These are phyloP conservation scores for Hirtodrosophila confusa DNA, from an alignment of 2,888 invertebrate species.

Conservation along the genomic window DNA sequence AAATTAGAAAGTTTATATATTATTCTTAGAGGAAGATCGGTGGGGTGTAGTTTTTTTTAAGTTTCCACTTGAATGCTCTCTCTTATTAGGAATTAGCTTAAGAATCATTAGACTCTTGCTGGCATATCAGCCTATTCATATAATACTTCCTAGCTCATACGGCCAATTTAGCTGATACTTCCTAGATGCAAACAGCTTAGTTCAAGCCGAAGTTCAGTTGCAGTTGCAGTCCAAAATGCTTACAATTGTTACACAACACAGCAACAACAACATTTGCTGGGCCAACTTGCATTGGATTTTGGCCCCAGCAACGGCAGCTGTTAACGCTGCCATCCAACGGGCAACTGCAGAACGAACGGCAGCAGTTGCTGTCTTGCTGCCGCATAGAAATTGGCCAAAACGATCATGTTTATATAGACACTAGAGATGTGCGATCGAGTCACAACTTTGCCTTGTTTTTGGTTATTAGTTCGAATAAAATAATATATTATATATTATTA, in stretches of 20 bases:
- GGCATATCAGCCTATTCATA: too few species aligned
- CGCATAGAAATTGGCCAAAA: conserved; percentile 75
- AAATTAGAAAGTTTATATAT: too few species aligned
- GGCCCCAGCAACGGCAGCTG: conserved; percentile 53
- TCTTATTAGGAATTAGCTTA: too few species aligned
- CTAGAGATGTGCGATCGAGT: background rate
- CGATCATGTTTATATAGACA: conserved; percentile 74
- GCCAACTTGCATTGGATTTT: conserved; percentile 63
- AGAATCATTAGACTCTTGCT: too few species aligned
- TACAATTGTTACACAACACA: conserved; percentile 67
- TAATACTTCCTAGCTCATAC: background rate
- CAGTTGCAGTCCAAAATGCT: conserved; percentile 19
- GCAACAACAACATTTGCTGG: conserved; percentile 36
- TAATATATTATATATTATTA: too few species aligned
- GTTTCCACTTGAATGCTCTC: too few species aligned
- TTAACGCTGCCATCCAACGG: conserved; percentile 33
- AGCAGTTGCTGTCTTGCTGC: conserved; percentile 29
- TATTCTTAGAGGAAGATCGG: too few species aligned
- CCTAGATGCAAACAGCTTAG: conserved; percentile 11
- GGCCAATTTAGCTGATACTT: conserved; percentile 25
- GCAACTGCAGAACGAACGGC: conserved; percentile 53
- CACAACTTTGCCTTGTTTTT: too few species aligned
- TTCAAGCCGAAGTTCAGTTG: conserved; percentile 27
- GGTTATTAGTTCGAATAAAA: too few species aligned
- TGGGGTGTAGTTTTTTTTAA: too few species aligned